Conservation (phyloP, 2,888 invertebrate genomes). For the Disparrhopalites patrizii region DNA sequence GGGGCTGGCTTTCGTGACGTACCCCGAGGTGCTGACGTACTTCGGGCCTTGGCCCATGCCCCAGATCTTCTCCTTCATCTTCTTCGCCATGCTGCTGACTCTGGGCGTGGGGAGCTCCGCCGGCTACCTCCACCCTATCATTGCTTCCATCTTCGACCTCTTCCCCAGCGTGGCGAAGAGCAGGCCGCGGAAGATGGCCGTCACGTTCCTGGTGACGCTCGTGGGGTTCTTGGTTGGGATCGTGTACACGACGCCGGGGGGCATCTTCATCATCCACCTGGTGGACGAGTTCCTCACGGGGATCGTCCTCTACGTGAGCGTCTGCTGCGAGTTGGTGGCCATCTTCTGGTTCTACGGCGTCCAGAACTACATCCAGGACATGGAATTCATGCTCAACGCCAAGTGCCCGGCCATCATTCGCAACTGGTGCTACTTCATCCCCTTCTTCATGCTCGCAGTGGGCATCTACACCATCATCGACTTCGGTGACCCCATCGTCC, state of each 20-base stretch:
- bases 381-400: constrained; percentile 12
- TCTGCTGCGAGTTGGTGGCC: constrained; percentile 11
- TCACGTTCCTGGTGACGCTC: background rate
- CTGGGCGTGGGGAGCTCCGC: constrained; percentile 16
- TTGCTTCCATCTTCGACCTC: constrained; percentile 1
- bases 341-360: constrained; percentile 21
- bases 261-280: constrained; percentile 5
- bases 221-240: background rate
- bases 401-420: background rate
- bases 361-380: constrained; percentile 12
- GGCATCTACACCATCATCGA: background rate
- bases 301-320: constrained; percentile 1
- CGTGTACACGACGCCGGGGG: background rate
- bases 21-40: constrained; percentile 7
- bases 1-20: constrained; percentile 4
- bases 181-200: background rate
- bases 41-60: constrained; percentile 9
- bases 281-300: constrained; percentile 7
- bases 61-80: constrained; percentile 18
- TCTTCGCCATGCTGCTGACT: constrained; percentile 18
- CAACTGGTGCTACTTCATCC: background rate
- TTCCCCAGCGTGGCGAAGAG: background rate
- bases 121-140: constrained; percentile 12
- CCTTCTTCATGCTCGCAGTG: background rate
- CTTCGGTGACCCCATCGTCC: background rate